A percentile compares a stretch with the other conserved stretches of the same genome.
phyloP scores from a whole-genome alignment of 2,797 vertebrate species.

The Carcharodon carcharias region DNA sequence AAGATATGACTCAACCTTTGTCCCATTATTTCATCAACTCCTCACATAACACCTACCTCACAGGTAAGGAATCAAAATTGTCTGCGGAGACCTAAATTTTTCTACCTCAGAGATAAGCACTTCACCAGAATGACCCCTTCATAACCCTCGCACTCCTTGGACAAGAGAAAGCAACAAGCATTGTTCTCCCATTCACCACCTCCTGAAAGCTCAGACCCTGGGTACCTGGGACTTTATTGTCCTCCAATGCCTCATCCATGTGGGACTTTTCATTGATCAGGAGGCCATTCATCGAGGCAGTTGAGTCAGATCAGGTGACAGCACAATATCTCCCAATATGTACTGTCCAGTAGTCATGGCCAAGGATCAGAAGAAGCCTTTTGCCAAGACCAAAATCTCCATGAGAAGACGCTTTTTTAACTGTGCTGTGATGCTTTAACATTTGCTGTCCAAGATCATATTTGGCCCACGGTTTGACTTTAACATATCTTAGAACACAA shows the following conservation, averaged over 20 bases:
- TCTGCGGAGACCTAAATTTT: neutral
- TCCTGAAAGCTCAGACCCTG: neutral
- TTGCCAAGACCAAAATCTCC: neutral
- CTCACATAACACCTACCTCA: constrained; percentile 98
- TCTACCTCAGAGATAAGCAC: neutral
- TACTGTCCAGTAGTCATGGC: neutral
- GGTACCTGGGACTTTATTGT: neutral
- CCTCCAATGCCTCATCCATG: neutral
- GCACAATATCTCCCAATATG: neutral
- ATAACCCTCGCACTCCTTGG: neutral
- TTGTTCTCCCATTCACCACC: neutral
- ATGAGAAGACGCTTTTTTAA: neutral
- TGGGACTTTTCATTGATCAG: neutral
- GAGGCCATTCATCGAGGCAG: neutral
- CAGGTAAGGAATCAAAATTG: constrained; percentile 60
- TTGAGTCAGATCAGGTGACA: neutral
- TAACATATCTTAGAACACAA: neutral
- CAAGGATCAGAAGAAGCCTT: neutral
- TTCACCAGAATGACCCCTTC: neutral
- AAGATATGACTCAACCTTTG: constrained; percentile 92
- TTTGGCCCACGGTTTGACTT: neutral
- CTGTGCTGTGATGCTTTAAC: neutral
- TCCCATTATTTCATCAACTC: constrained; percentile 99
- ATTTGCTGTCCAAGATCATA: neutral
- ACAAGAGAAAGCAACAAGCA: neutral